These are phyloP conservation scores for Felis chaus DNA, from an alignment of 2,113 vertebrate species.

Conservation along the genomic window DNA sequence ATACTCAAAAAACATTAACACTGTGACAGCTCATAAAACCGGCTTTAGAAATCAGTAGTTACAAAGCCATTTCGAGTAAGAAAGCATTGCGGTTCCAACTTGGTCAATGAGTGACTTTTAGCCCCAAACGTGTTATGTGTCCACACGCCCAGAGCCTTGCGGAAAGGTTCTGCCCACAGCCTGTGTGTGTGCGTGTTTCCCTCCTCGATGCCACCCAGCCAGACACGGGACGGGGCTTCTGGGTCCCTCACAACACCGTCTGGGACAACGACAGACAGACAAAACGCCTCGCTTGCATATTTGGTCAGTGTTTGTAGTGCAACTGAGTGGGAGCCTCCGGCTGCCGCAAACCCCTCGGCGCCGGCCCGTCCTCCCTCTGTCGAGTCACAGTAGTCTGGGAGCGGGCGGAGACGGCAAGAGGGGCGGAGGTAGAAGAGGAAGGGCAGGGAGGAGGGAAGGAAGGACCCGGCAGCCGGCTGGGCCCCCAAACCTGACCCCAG, in stretches of 20 bases:
- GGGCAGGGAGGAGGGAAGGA: constrained; percentile 47
- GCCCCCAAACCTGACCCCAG: constrained; percentile 67
- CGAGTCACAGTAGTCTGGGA: constrained; percentile 76
- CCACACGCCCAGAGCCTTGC: neutral
- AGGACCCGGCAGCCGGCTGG: constrained; percentile 57
- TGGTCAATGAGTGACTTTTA: constrained; percentile 68
- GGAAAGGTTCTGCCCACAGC: neutral
- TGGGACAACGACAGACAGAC: constrained; percentile 52
- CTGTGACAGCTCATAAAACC: constrained; percentile 85
- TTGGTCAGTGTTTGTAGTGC: constrained; percentile 87
- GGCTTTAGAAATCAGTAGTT: constrained; percentile 83
- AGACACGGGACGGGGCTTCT: constrained; percentile 26
- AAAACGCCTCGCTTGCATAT: constrained; percentile 85
- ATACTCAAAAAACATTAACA: constrained; percentile 85
- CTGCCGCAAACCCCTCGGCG: constrained; percentile 20
- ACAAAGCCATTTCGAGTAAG: constrained; percentile 84
- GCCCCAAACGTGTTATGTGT: neutral
- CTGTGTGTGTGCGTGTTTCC: neutral
- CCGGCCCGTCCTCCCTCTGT: constrained; percentile 54
- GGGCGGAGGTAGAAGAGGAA: constrained; percentile 70
- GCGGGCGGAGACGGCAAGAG: constrained; percentile 52
- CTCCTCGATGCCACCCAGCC: neutral
- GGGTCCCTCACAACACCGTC: neutral
- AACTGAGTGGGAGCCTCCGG: constrained; percentile 81
- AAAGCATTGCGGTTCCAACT: constrained; percentile 80